These are phyloP conservation scores for Vidua chalybeata DNA, from an alignment of 2,113 vertebrate genomes.

Conservation along the genomic window DNA sequence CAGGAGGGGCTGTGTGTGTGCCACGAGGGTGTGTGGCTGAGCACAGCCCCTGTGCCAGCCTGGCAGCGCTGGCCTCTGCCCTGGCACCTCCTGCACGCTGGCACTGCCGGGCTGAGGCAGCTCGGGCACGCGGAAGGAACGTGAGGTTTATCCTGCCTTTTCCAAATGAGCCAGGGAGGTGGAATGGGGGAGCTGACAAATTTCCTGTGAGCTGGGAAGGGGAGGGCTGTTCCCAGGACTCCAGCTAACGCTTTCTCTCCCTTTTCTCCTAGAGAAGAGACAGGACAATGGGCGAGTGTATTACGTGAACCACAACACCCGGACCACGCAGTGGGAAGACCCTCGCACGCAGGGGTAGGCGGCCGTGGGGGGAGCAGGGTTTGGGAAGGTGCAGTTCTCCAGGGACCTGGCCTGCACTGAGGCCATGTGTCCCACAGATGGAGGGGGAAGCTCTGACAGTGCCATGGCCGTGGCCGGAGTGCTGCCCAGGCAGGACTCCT, in stretches of 20 bases:
- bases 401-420: not conserved
- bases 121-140: not conserved
- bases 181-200: not conserved
- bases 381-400: not conserved
- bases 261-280: conserved; percentile 85
- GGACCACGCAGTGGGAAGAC: conserved; percentile 98
- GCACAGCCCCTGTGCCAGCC: not conserved
- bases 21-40: not conserved
- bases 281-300: conserved; percentile 97
- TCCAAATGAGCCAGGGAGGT: not conserved
- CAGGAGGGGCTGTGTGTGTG: not conserved
- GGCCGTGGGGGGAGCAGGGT: not conserved
- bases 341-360: conserved; percentile 96
- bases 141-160: not conserved
- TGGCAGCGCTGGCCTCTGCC: not conserved
- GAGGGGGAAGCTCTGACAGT: not conserved
- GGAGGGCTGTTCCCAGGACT: not conserved
- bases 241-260: not conserved
- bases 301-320: conserved; percentile 99
- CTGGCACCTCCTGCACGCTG: rapidly evolving
- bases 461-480: rapidly evolving
- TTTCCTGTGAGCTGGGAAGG: not conserved
- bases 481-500: not conserved
- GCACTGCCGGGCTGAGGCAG: not conserved
- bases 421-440: not conserved